A percentile compares a stretch with the other conserved stretches of the same genome.
Evolutionary conservation across 2,113 vertebrate species (phyloP).

Genomic region (Dunckerocampus dactyliophorus): DNA sequence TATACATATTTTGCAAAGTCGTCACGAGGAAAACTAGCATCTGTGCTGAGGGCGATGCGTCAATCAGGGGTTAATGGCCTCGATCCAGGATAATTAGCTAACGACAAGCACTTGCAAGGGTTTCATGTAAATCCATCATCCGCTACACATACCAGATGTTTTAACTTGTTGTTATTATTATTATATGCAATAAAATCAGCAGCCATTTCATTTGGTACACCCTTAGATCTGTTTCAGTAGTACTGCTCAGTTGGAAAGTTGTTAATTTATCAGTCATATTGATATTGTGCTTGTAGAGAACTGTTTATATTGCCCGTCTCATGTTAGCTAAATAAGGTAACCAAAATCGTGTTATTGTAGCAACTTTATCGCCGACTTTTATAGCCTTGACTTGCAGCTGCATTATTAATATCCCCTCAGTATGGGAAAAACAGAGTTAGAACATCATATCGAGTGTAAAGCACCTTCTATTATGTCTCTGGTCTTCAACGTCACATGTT

Average conservation of each 20-base stretch:
- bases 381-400: background rate
- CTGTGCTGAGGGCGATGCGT: background rate
- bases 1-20: constrained; percentile 32
- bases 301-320: background rate
- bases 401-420: background rate
- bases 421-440: no score
- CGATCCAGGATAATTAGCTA: constrained; percentile 14
- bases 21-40: constrained; percentile 25
- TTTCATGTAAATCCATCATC: background rate
- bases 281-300: no score
- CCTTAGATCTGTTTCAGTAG: no score
- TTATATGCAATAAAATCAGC: no score
- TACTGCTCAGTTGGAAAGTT: no score
- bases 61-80: constrained; percentile 14
- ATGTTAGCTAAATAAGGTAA: background rate
- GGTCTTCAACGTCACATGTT: constrained; percentile 32
- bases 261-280: no score
- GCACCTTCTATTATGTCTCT: constrained; percentile 26
- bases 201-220: no score
- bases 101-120: constrained; percentile 5
- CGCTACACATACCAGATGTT: background rate
- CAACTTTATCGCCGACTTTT: background rate
- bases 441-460: background rate
- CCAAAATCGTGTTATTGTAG: background rate
- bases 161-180: background rate